Evolutionary conservation across 2,797 vertebrate species (phyloP).

Genomic region (Cetoscarus ocellatus): DNA sequence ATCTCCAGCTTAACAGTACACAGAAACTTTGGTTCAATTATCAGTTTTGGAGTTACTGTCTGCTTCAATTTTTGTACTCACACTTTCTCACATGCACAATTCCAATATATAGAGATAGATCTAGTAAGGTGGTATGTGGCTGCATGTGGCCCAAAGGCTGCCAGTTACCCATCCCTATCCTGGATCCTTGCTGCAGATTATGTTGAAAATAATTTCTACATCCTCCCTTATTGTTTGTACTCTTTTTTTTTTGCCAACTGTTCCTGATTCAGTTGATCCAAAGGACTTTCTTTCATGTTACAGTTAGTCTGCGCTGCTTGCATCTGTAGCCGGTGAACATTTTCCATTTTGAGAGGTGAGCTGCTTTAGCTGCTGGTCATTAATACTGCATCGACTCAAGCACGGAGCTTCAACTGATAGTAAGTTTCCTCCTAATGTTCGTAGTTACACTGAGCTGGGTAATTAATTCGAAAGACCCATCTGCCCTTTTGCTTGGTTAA

Average conservation of each 20-base stretch:
- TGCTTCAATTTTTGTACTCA: no score
- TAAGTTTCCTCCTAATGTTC: conserved; percentile 69
- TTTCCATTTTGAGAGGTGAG: conserved; percentile 41
- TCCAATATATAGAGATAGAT: no score
- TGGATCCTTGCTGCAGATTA: no score
- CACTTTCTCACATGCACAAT: no score
- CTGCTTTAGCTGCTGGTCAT: conserved; percentile 44
- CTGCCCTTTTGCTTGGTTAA: conserved; percentile 84
- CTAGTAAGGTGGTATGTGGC: no score
- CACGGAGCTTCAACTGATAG: conserved; percentile 59
- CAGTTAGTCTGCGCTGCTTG: conserved; percentile 7
- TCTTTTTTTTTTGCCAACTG: neutral
- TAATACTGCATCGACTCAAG: conserved; percentile 77
- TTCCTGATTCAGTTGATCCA: conserved; percentile 3
- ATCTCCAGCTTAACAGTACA: no score
- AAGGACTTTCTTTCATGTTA: neutral
- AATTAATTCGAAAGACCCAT: conserved; percentile 83
- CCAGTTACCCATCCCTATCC: no score
- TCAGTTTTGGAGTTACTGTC: no score
- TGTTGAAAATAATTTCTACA: no score
- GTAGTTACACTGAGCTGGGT: conserved; percentile 77
- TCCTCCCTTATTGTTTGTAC: no score
- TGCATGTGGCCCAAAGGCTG: no score
- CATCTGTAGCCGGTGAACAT: conserved; percentile 13
- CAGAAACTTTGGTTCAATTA: no score